Base-by-base conservation (phyloP, 2,888 invertebrate genomes). In the Pyrocoelia pectoralis region DNA sequence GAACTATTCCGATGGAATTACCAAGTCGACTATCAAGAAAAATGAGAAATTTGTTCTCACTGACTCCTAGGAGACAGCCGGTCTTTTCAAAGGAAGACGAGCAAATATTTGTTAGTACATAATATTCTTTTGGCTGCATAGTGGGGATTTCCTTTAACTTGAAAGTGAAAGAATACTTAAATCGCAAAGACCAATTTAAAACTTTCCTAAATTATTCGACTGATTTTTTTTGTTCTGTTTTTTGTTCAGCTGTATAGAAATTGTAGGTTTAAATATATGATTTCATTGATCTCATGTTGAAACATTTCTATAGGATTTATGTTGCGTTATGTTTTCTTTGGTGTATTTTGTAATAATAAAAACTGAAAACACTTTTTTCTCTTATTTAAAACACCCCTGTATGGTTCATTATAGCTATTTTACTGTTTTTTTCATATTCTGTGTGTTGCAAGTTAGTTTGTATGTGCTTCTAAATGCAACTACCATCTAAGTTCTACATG, bases 321-420 rank as follows among this genome's bases (percentile, higher is more conserved):
- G 38, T 38, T 38, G 38, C 38, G 38, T 38, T 38, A 38, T 38
- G 38, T 38, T 38, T 38, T 38, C 38, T 38, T 38, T 38, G 12
- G 38, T 38, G 38, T 48, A 48, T 18, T 48, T 48, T 48, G 1
- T n/a, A 48, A 48, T 17, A 18, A 48, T 28, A 51, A 12, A 51
- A 51, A n/a, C 51, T 51, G 28, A 51, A 51, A 28, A 51, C 12
- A 48, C 51, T 28, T 51, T 51, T 51, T 51, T 51, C 38, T 38
- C 38, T 51, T 28, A 51, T 28, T 51, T 51, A 28, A 28, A 51
- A 51, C 9, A 12, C 51, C 28, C 29, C 51, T 28, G 28, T 51
- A 51, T 15, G 28, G 15, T 13, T 51, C 28, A 51, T n/a, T 5
- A 28, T 51, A 51, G 51, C 19, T 48, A 48, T 48, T 38, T 38